Conservation (phyloP, 1,140 invertebrate species). For the Drosophila teissieri region DNA sequence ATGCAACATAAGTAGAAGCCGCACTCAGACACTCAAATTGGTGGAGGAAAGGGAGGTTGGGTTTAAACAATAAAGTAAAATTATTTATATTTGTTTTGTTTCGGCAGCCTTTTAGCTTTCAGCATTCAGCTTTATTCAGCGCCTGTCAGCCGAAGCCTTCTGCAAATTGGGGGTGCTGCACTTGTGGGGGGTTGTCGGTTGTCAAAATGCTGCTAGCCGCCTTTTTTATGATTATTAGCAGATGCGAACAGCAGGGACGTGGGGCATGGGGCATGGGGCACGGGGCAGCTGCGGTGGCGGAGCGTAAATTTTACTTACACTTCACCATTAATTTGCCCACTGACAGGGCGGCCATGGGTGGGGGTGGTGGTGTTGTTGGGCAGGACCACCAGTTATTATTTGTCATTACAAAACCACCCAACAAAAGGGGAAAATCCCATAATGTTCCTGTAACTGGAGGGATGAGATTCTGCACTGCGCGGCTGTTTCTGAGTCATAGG, state of each 20-base stretch:
- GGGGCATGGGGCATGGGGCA: neutral
- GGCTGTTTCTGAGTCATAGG: too few relatives aligned
- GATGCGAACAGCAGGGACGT: constrained; percentile 26
- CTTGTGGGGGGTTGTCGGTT: constrained; percentile 33
- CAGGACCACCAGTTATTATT: constrained; percentile 69
- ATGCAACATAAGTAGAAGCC: constrained; percentile 50
- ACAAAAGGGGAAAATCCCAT: constrained; percentile 40
- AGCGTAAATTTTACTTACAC: constrained; percentile 81
- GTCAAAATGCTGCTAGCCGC: constrained; percentile 63
- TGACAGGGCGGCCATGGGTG: constrained; percentile 37
- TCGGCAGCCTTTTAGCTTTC: neutral
- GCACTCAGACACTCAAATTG: constrained; percentile 14
- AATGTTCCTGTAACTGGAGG: constrained; percentile 13
- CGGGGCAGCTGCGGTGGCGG: constrained; percentile 32
- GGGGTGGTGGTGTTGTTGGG: neutral
- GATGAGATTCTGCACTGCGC: constrained; percentile 29
- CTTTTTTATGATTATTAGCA: constrained; percentile 81
- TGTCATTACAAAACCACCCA: constrained; percentile 73
- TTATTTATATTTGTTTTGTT: constrained; percentile 71
- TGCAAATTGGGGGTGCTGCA: constrained; percentile 34
- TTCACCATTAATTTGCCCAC: constrained; percentile 74
- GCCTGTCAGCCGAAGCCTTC: constrained; percentile 63
- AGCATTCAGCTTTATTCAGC: constrained; percentile 33
- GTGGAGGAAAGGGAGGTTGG: too few relatives aligned
- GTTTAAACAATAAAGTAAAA: constrained; percentile 76